Evolutionary conservation across 2,113 vertebrate species (phyloP).

Genomic region (Ageneiosus marmoratus): DNA sequence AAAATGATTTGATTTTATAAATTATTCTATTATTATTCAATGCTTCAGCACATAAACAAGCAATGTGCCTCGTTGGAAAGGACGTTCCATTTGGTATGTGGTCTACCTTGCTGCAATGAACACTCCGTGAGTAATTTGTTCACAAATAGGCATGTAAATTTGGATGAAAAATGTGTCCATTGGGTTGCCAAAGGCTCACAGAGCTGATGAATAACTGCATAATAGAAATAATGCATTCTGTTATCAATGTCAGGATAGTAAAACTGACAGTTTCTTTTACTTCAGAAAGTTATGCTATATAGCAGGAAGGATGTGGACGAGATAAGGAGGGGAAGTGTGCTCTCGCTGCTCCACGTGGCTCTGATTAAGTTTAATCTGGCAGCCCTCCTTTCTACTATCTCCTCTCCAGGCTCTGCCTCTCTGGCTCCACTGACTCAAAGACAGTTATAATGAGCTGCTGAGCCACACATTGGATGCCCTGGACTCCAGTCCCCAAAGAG

Average conservation of each 20-base stretch:
- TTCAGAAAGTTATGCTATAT: conserved; percentile 68
- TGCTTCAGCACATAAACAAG: no score
- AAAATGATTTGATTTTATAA: no score
- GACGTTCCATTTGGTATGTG: no score
- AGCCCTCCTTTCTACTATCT: conserved; percentile 64
- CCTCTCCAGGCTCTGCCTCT: conserved; percentile 59
- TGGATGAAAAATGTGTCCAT: no score
- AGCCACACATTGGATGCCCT: conserved; percentile 68
- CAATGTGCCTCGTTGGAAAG: no score
- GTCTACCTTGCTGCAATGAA: no score
- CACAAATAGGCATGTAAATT: no score
- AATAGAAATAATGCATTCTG: conserved; percentile 72
- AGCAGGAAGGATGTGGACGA: conserved; percentile 47
- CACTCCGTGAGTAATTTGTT: no score
- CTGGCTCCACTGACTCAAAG: conserved; percentile 56
- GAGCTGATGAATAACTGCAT: conserved; percentile 61
- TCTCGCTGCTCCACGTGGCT: conserved; percentile 73
- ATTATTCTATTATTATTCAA: no score
- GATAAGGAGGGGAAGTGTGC: conserved; percentile 58
- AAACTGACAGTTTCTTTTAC: conserved; percentile 61
- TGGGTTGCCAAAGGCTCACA: not conserved
- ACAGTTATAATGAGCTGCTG: conserved; percentile 77
- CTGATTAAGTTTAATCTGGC: conserved; percentile 79
- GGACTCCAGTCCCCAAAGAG: conserved; percentile 75
- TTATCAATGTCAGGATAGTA: conserved; percentile 66